These are phyloP conservation scores for Hyaena hyaena DNA, from an alignment of 2,113 vertebrate genomes.

Conservation along the genomic window DNA sequence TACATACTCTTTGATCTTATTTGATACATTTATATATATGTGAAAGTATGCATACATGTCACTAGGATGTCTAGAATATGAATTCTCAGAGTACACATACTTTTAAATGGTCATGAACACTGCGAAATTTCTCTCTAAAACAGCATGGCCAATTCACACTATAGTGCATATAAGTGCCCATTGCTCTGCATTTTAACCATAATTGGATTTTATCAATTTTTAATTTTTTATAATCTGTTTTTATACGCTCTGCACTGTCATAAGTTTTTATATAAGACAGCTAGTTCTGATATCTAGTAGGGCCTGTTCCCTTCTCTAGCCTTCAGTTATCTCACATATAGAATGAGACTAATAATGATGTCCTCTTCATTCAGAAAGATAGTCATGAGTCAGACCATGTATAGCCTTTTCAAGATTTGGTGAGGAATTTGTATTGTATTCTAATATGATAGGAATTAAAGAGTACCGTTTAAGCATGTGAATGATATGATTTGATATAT, in stretches of 20 bases:
- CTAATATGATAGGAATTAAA: not conserved
- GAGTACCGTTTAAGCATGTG: not conserved
- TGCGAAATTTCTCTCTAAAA: not conserved
- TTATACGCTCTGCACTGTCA: not conserved
- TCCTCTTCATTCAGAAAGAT: not conserved
- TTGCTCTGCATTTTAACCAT: not conserved
- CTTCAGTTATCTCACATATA: not conserved
- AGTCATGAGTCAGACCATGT: not conserved
- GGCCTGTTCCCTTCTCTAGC: not conserved
- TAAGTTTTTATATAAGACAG: not conserved
- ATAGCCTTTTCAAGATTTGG: not conserved
- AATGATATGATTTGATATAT: not conserved
- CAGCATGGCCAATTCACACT: not conserved
- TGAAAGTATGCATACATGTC: not conserved
- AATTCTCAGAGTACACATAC: not conserved
- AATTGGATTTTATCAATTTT: not conserved
- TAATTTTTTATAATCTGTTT: not conserved
- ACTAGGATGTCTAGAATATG: not conserved
- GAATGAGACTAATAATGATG: not conserved
- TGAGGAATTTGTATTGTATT: not conserved
- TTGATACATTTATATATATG: not conserved
- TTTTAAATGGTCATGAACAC: not conserved
- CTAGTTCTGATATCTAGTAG: not conserved
- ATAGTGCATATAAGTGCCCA: not conserved
- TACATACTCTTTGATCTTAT: not conserved